Percentiles rank a stretch among this genome's conserved stretches.
Conservation (phyloP, 2,113 vertebrate genomes). For the Neolamprologus modestus region DNA sequence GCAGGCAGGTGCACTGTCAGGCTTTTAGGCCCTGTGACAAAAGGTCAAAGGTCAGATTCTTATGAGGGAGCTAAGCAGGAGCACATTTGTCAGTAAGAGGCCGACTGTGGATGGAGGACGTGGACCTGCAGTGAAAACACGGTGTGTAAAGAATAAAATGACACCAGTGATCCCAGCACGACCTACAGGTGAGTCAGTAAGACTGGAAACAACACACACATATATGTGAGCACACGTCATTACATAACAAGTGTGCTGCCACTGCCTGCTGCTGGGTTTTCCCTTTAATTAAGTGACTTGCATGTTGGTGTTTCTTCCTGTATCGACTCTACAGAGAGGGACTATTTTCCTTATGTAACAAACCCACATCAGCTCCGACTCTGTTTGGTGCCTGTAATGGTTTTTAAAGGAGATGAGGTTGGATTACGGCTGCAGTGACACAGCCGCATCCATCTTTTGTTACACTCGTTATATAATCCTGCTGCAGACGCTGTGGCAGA, state of each 20-base stretch:
- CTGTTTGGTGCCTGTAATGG: background rate
- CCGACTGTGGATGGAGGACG: background rate
- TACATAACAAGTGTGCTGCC: background rate
- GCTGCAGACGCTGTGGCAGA: background rate
- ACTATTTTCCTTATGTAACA: conserved; percentile 15
- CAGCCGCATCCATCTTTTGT: conserved; percentile 9
- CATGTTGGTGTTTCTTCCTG: background rate
- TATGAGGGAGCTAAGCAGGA: background rate
- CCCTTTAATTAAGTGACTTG: background rate
- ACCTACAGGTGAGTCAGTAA: background rate
- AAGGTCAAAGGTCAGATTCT: background rate
- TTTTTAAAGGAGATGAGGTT: conserved; percentile 12
- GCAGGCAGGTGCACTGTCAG: conserved; percentile 15
- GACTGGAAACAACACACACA: background rate
- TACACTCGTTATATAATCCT: conserved; percentile 33
- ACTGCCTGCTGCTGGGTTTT: background rate
- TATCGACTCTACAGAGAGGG: background rate
- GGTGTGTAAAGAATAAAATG: background rate
- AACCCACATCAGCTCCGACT: background rate
- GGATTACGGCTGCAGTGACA: background rate
- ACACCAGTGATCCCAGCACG: background rate
- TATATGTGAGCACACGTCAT: background rate
- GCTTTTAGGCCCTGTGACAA: background rate
- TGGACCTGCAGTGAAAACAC: background rate
- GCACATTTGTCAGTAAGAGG: background rate